A percentile compares a stretch with the other conserved stretches of the same genome.
phyloP scores from a whole-genome alignment of 2,888 invertebrate species.

The Cheilosia scutellata region DNA sequence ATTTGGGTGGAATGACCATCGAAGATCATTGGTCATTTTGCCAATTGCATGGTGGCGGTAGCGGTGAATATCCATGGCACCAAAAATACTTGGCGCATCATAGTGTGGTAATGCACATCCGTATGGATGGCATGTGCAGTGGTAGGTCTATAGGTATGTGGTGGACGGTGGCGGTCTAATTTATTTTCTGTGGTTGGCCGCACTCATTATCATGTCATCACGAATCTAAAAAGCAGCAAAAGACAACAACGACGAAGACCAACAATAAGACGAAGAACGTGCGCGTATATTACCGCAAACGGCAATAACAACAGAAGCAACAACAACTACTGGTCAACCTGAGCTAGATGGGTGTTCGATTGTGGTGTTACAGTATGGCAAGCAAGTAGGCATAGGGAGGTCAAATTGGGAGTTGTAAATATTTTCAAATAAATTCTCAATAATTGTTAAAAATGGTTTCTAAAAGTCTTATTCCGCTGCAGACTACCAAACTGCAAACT shows the following conservation, averaged over 20 bases:
- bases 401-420: too few species aligned
- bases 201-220: conserved; percentile 78
- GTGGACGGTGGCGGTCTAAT: conserved; percentile 73
- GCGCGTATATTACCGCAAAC: conserved; percentile 65
- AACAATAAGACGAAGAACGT: conserved; percentile 62
- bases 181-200: conserved; percentile 78
- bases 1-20: conserved; percentile 20
- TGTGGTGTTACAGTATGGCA: conserved; percentile 31
- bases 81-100: conserved; percentile 17
- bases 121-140: conserved; percentile 59
- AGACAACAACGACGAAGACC: conserved; percentile 21
- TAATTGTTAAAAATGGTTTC: too few species aligned
- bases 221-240: conserved; percentile 68
- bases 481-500: too few species aligned
- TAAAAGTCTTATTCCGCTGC: too few species aligned
- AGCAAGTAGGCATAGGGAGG: background rate
- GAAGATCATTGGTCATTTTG: background rate
- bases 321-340: conserved; percentile 54
- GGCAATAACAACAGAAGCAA: conserved; percentile 46
- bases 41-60: conserved; percentile 32
- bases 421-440: too few species aligned
- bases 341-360: conserved; percentile 53
- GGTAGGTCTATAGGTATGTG: background rate
- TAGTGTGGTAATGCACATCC: conserved; percentile 70
- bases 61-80: too few species aligned